phyloP scores from a whole-genome alignment of 1,140 invertebrate species.

The Megathymus violae region DNA sequence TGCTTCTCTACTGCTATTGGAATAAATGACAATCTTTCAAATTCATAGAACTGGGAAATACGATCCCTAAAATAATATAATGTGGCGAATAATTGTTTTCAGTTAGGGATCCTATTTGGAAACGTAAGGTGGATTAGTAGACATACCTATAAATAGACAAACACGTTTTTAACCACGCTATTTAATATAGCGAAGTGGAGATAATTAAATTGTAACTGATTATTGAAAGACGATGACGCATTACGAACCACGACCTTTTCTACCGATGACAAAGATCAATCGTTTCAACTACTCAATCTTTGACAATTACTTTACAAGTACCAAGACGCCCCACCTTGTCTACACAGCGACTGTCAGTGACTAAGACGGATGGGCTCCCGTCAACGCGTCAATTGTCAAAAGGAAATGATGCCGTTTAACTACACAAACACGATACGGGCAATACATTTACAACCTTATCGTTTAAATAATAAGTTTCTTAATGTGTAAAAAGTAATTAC shows the following conservation, averaged over 20 bases:
- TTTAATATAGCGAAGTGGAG: no score
- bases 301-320: constrained; percentile 10
- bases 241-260: not conserved
- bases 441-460: constrained; percentile 24
- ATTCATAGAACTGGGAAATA: no score
- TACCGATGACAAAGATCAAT: constrained; percentile 4
- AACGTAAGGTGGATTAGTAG: no score
- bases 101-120: no score
- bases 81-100: no score
- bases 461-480: constrained; percentile 2
- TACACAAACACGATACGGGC: not conserved
- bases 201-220: not conserved
- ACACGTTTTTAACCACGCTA: no score
- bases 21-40: no score
- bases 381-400: constrained; percentile 52
- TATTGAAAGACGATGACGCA: not conserved
- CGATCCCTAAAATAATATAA: no score
- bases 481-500: not conserved
- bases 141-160: no score
- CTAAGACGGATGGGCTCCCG: constrained; percentile 45
- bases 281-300: not conserved
- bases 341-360: constrained; percentile 31
- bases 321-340: constrained; percentile 5
- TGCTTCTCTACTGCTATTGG: no score
- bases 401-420: constrained; percentile 48